Conservation (phyloP, 2,888 invertebrate species). For the Eutolmus rufibarbis region DNA sequence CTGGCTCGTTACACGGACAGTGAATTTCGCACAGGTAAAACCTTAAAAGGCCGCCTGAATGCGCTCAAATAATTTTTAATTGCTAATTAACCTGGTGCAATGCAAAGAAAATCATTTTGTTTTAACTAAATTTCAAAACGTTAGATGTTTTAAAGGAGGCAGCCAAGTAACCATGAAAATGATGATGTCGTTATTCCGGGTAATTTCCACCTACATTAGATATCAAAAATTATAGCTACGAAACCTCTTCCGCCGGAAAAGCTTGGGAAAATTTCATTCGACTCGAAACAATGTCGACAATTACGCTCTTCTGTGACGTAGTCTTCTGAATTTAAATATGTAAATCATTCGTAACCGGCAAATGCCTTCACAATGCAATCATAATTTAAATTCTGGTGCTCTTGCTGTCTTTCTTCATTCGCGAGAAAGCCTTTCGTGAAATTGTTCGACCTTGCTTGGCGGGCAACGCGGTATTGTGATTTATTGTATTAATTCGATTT, state of each 20-base stretch:
- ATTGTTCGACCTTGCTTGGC: neutral
- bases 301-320: neutral
- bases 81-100: neutral
- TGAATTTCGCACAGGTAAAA: neutral
- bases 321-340: neutral
- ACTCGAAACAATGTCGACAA: neutral
- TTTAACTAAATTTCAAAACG: neutral
- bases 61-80: neutral
- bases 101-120: neutral
- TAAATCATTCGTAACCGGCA: neutral
- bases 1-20: neutral
- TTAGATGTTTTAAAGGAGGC: neutral
- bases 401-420: neutral
- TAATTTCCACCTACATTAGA: neutral
- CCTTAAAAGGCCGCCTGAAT: neutral
- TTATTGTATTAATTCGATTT: neutral
- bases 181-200: neutral
- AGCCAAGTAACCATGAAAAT: neutral
- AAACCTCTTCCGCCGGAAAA: neutral
- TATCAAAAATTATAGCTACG: neutral
- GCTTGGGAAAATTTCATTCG: neutral
- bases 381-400: neutral
- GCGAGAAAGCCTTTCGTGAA: neutral
- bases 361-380: neutral
- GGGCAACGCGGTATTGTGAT: neutral